These are phyloP conservation scores for Seriola rivoliana DNA, from an alignment of 2,113 vertebrate species.

Conservation along the genomic window DNA sequence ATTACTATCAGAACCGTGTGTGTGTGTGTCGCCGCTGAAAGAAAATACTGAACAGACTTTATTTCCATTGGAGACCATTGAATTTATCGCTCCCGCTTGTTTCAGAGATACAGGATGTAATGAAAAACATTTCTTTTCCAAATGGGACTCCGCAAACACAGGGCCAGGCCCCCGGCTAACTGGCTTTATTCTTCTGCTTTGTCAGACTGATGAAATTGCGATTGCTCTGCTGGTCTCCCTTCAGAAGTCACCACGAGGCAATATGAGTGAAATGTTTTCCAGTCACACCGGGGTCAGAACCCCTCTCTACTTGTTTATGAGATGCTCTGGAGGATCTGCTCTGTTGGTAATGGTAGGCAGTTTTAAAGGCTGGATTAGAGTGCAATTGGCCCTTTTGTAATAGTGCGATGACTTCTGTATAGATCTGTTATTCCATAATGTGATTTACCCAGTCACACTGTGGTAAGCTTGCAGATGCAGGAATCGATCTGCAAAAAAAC, in stretches of 20 bases:
- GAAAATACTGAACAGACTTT: neutral
- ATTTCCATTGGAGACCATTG: constrained; percentile 14
- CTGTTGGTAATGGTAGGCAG: constrained; percentile 13
- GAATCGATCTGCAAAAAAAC: constrained; percentile 24
- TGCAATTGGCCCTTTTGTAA: constrained; percentile 29
- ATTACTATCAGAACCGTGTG: neutral
- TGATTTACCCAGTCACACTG: constrained; percentile 36
- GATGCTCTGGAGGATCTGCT: constrained; percentile 24
- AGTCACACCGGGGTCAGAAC: constrained; percentile 47
- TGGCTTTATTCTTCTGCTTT: constrained; percentile 52
- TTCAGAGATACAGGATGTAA: constrained; percentile 45
- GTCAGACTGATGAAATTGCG: constrained; percentile 59
- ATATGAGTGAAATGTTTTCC: constrained; percentile 55
- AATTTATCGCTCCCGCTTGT: constrained; percentile 14
- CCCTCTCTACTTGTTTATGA: constrained; percentile 39
- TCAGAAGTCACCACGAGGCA: constrained; percentile 53
- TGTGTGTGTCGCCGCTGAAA: neutral
- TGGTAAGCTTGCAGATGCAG: constrained; percentile 23
- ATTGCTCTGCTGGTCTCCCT: constrained; percentile 45
- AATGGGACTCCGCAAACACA: constrained; percentile 46
- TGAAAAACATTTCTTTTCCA: constrained; percentile 67
- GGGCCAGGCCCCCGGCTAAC: constrained; percentile 45
- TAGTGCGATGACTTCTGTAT: constrained; percentile 31
- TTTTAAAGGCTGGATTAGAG: constrained; percentile 31
- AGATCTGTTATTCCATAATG: constrained; percentile 43